These are phyloP conservation scores for Ophthalmotilapia sp. DNA, from an alignment of 2,113 vertebrate genomes.

Conservation along the genomic window DNA sequence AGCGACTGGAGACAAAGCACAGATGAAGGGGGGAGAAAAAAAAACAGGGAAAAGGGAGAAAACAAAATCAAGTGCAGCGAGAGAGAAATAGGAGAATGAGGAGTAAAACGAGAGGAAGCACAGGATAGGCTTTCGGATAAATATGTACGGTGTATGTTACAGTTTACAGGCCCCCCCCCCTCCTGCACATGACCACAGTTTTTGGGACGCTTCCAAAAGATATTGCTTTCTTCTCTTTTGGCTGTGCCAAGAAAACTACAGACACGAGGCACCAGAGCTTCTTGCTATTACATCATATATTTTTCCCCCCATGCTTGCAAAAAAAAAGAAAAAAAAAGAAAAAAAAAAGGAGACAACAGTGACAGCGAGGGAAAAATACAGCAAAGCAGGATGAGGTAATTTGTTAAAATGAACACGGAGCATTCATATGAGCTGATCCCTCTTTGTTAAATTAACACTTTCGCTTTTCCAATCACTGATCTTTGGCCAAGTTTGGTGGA, in stretches of 20 bases:
- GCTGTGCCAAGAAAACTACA: constrained; percentile 41
- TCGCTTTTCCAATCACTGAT: not conserved
- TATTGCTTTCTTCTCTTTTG: constrained; percentile 45
- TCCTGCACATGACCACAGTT: constrained; percentile 4
- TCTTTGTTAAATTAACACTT: constrained; percentile 5
- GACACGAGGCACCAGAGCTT: constrained; percentile 40
- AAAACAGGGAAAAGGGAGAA: not conserved
- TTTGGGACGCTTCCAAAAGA: constrained; percentile 50
- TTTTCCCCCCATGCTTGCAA: not conserved
- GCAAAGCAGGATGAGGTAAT: not conserved
- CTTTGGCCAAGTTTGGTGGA: not conserved
- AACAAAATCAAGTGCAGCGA: not conserved
- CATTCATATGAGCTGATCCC: not conserved
- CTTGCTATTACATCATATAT: constrained; percentile 49
- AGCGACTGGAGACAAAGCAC: not conserved
- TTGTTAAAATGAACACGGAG: not conserved
- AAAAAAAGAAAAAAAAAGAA: not conserved
- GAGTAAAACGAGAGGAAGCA: not conserved
- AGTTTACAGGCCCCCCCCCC: not conserved
- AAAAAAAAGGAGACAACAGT: not conserved
- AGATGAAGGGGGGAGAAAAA: not conserved
- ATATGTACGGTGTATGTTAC: constrained; percentile 37
- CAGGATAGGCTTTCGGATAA: constrained; percentile 23
- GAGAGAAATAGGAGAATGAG: not conserved
- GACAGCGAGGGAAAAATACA: not conserved